Base-by-base conservation (phyloP, 2,888 invertebrate species). In the Allophyes oxyacanthae region DNA sequence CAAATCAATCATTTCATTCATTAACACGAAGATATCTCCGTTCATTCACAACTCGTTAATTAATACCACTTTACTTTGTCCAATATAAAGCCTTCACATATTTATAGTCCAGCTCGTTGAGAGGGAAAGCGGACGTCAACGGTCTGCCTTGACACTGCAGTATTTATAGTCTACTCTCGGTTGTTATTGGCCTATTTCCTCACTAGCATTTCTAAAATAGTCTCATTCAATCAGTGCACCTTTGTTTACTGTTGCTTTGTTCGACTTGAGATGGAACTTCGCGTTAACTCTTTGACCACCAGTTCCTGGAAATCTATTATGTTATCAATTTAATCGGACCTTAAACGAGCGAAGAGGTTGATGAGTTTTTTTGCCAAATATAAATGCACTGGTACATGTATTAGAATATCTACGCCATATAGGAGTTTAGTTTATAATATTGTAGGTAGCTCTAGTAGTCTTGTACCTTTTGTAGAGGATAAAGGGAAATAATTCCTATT, bases 141-240 rank as follows among this genome's bases (percentile, higher is more conserved):
- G 91, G 48, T 78, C 84, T 83, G 84, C 93, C 92, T 92, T 93
- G 93, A 91, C 92, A 88, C 85, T 90, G 89, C 75, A 58, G 77
- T 92, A 92, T 91, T 91, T 87, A 91, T 92, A 92, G 85, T 65
- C 68, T 55, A 71, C 79, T 80, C 83, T 84, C 80, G 60, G 72
- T 80, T 80, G 81, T 69, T 86, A 86, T 85, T 85, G 84, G 78
- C 79, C 84, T 83, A 81, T 85, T 84, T 79, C 78, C 77, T 75
- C 64, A 57, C 69, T 62, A 70, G 72, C 44, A 58, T 64, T 64
- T 67, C 65, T 70, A 73, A 77, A 75, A 75, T 69, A 66, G 63
- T 59, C 66, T 49, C 58, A 67, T 72, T 72, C 70, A 70, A 77
- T 75, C 75, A 62, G 33, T 30, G 14, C 15, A 48, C 15, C 38